Base-by-base conservation (phyloP, 1,140 invertebrate genomes). In the Drosophila nebulosa region DNA sequence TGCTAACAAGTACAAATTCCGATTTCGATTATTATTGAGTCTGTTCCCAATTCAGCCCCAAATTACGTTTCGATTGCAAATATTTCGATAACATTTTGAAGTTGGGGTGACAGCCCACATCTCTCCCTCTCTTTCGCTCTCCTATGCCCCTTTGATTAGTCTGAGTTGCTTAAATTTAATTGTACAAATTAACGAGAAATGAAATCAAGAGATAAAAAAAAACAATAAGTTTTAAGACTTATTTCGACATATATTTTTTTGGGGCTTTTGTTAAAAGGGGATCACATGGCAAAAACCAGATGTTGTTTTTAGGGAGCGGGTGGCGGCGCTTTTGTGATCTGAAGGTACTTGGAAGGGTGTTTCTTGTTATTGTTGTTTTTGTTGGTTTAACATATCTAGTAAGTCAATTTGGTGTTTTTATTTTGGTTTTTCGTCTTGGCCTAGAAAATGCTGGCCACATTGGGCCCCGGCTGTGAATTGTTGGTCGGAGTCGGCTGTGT, bases 371-470 rank as follows among this genome's bases (percentile, higher is more conserved):
- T 22, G 39, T 64, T 16, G 4, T 4, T 64, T 39, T 64, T 39
- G n/a, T 24, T 36, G n/a, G 1, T 16, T 6, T 10, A 21, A 21
- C 2, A 21, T 46, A 46, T 46, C 7, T 42, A 42, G 21, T 46
- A 46, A 46, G 16, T 46, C 39, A 21, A 46, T 46, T 46, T 46
- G 39, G 39, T 46, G 35, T 36, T 36, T 7, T 16, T 42, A 3
- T 18, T 42, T 42, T 42, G 14, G 6, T 16, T 42, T 52, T 3
- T 14, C 52, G 35, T 30, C 9, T 18, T 35, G 21, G 10, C 36
- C 67, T 90, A 91, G 64, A 91, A 91, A 71, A 91, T 90, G 73
- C 84, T 86, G 1, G 89, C 89, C 65, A 90, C 90, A 88, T 89
- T 90, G 3, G 89, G 90, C 7, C 80, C 89, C 24, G 86, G 85